Conservation (phyloP, 23 tunicate genomes). For the Ascidia mentula region DNA sequence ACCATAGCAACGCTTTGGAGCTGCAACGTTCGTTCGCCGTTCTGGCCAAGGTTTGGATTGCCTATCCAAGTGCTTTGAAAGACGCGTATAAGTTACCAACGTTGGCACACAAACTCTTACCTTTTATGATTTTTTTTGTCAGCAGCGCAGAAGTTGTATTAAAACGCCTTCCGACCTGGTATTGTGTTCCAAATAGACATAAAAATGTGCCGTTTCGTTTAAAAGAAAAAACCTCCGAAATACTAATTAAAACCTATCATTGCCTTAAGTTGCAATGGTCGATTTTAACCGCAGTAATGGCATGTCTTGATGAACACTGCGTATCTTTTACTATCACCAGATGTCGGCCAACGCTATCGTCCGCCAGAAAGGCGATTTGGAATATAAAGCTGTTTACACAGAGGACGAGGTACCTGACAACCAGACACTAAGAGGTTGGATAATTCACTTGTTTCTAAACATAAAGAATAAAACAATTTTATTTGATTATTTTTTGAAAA, state of each 20-base stretch:
- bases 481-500: no score
- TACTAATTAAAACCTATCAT: no score
- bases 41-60: constrained; percentile 77
- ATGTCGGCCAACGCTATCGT: constrained; percentile 57
- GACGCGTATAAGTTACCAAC: no score
- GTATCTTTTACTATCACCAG: constrained; percentile 11
- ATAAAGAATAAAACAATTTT: background rate
- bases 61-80: no score
- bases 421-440: background rate
- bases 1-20: constrained; percentile 34
- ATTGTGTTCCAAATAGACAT: no score
- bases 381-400: constrained; percentile 23
- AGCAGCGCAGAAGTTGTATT: background rate
- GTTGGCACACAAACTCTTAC: background rate
- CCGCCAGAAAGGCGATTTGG: constrained; percentile 23
- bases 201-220: no score
- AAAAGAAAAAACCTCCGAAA: no score
- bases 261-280: no score
- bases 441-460: background rate
- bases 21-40: constrained; percentile 61
- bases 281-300: no score
- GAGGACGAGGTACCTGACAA: constrained; percentile 22
- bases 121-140: background rate
- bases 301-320: no score
- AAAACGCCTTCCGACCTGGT: no score